These are phyloP conservation scores for Tyrannus savana DNA, from an alignment of 2,113 vertebrate genomes.

Conservation along the genomic window DNA sequence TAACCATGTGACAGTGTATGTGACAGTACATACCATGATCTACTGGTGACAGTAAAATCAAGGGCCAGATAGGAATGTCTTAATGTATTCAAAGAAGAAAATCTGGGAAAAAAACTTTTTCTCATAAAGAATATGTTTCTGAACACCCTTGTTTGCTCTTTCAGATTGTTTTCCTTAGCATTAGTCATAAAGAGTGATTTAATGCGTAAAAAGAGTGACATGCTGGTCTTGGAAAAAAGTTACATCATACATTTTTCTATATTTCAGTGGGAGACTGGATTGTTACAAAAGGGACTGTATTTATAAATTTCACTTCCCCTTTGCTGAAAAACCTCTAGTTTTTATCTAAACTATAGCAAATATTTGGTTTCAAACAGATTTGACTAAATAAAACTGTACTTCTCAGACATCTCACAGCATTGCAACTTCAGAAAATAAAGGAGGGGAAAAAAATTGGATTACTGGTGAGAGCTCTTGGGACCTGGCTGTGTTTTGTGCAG, in stretches of 20 bases:
- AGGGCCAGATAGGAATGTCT: neutral
- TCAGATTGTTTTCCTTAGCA: neutral
- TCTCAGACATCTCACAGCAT: neutral
- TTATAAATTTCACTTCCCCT: constrained; percentile 29
- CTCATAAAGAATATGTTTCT: neutral
- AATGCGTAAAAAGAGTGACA: neutral
- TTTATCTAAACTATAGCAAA: constrained; percentile 5
- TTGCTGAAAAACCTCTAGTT: neutral
- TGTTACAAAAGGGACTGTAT: neutral
- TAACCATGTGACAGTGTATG: fast-evolving
- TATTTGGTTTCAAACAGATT: neutral
- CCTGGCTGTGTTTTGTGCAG: neutral
- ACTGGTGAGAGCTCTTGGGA: neutral
- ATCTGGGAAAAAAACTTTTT: neutral
- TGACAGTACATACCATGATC: neutral
- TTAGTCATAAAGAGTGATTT: neutral
- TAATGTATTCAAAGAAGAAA: neutral
- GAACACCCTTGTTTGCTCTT: neutral
- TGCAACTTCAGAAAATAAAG: neutral
- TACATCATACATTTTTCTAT: neutral
- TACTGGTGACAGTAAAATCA: neutral
- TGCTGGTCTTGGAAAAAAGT: neutral
- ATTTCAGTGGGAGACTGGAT: neutral
- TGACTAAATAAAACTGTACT: neutral
- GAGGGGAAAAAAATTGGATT: neutral